Evolutionary conservation across 2,888 invertebrate species (phyloP), one percentile per base, ranked within the genome.

Genomic region (Psylliodes chrysocephalus): DNA sequence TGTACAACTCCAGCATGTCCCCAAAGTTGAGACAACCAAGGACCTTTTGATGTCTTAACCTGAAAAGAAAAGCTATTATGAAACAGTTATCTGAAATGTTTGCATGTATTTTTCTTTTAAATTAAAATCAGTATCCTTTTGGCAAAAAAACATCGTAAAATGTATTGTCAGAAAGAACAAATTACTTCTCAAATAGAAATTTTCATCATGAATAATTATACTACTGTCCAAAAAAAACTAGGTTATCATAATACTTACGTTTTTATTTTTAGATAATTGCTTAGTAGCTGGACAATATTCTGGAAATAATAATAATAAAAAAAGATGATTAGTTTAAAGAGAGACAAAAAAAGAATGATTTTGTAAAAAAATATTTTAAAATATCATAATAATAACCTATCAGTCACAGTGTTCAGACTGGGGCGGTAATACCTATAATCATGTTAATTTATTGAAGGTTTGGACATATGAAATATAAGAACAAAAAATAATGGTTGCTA

Each of bases 61-160:
- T 35, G 19, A 8, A 35, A 49, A 10, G n/a, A n/a, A n/a, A n/a
- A n/a, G n/a, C n/a, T n/a, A n/a, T n/a, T n/a, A n/a, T n/a, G n/a
- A n/a, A n/a, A n/a, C n/a, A n/a, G n/a, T n/a, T n/a, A n/a, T n/a
- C n/a, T n/a, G n/a, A n/a, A n/a, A n/a, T n/a, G n/a, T n/a, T n/a
- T n/a, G n/a, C n/a, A n/a, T n/a, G n/a, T n/a, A n/a, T n/a, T n/a
- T n/a, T n/a, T n/a, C n/a, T n/a, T n/a, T 52, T 52, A 38, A 14
- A 19, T 10, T 30, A 12, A 12, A 51, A 38, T 73, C 74, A 74
- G 73, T 66, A 74, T 74, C 74, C 74, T 74, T 73, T 73, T 73
- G 73, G 73, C 69, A 64, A 72, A 49, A 19, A 68, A 71, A 74
- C 72, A 74, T 55, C 28, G 69, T 68, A 66, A 69, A 64, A 72